Evolutionary conservation across 2,797 vertebrate species (phyloP).

Genomic region (Tangara arthus): DNA sequence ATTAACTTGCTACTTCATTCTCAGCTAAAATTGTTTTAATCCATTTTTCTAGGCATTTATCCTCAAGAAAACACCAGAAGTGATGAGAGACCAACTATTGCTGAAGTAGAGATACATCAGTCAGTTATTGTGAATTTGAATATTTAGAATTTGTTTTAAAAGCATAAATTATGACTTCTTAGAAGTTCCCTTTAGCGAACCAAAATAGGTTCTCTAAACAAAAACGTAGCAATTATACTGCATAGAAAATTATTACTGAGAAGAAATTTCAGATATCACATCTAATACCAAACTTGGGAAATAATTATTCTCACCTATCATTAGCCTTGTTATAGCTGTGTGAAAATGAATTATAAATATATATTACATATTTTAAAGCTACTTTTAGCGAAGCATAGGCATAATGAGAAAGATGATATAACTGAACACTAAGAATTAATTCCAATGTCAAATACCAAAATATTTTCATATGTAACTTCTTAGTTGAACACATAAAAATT

Average conservation of each 20-base stretch:
- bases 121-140: not conserved
- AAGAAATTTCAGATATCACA: not conserved
- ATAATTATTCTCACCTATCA: not conserved
- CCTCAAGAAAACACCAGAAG: not conserved
- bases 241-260: not conserved
- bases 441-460: not conserved
- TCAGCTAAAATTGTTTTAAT: not conserved
- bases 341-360: not conserved
- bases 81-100: not conserved
- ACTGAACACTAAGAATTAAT: not conserved
- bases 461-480: not conserved
- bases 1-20: not conserved
- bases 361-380: not conserved
- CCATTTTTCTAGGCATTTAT: not conserved
- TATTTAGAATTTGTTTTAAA: slow-evolving; percentile 13
- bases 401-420: not conserved
- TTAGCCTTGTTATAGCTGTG: not conserved
- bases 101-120: not conserved
- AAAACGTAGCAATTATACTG: not conserved
- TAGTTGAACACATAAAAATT: not conserved
- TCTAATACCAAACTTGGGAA: not conserved
- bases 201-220: not conserved
- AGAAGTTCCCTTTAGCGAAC: not conserved
- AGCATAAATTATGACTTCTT: not conserved
- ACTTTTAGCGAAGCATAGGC: not conserved